Evolutionary conservation across 2,888 invertebrate species (phyloP), one percentile per base, ranked within the genome.

Genomic region (Micoletzkya japonica): DNA sequence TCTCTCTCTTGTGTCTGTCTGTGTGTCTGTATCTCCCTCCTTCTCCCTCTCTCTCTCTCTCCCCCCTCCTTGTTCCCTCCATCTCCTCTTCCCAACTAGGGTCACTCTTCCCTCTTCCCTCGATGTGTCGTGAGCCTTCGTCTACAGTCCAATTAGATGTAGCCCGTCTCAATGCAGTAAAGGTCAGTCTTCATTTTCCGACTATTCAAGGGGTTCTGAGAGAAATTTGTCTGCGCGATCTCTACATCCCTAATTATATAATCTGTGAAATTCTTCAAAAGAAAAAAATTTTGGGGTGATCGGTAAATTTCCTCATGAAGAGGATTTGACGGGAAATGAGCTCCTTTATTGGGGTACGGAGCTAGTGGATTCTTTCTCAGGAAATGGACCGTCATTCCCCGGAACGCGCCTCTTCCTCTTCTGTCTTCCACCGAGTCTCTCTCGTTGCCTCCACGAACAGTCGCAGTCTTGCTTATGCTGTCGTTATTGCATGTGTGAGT

Each of bases 381-480:
- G n/a, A n/a, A n/a, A n/a, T n/a, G n/a, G n/a, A n/a, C n/a, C n/a
- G n/a, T n/a, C n/a, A n/a, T n/a, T n/a, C n/a, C n/a, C n/a, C n/a
- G n/a, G n/a, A n/a, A n/a, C 63, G 49, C 4, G 30, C 54, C 1
- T 66, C 64, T 26, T 54, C 39, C 26, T 66, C 64, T 2, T 54
- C 64, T 26, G 54, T 66, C 28, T 54, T 66, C 34, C 54, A 68
- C 34, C 30, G 68, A 57, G 58, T 68, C 6, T n/a, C 68, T 34
- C 57, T 44, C 3, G 58, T 68, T 32, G 68, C 52, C 1, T 69
- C 76, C 50, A 69, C 74, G 14, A 75, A 82, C 70, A 82, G 82
- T 67, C 78, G 80, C 56, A 73, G 75, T 4, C 74, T 82, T 26
- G 82, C 82, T 34, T 82, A 82, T 68, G 70, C 74, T 26, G 70